Conservation (phyloP, 2,888 invertebrate species). For the Drosophila setosimentum region DNA sequence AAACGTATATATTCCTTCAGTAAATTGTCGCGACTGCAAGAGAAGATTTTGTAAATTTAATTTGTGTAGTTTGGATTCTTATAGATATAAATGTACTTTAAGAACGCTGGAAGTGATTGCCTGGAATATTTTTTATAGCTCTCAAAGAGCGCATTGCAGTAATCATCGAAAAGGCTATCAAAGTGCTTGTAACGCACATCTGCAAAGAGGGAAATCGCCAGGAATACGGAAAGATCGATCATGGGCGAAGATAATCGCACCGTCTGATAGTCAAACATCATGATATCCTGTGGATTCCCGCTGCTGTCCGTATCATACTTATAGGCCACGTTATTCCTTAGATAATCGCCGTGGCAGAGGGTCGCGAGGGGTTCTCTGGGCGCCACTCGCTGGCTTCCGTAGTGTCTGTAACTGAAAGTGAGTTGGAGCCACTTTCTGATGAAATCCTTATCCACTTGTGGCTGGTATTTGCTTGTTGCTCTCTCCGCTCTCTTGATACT, state of each 20-base stretch:
- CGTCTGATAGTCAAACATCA: conserved; percentile 85
- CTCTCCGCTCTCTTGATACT: conserved; percentile 52
- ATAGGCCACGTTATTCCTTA: conserved; percentile 84
- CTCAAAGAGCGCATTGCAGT: conserved; percentile 69
- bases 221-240: conserved; percentile 81
- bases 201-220: conserved; percentile 76
- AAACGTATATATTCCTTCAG: conserved; percentile 81
- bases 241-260: conserved; percentile 83
- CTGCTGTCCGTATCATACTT: conserved; percentile 67
- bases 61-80: background rate
- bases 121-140: conserved; percentile 45
- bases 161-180: conserved; percentile 77
- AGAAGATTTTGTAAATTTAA: conserved; percentile 2
- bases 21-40: conserved; percentile 69
- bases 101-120: conserved; percentile 67
- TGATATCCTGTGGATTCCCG: conserved; percentile 69
- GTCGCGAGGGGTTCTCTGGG: conserved; percentile 82
- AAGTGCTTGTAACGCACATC: conserved; percentile 79
- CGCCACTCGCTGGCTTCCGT: conserved; percentile 71
- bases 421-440: conserved; percentile 58
- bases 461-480: conserved; percentile 57
- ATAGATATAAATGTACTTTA: conserved; percentile 64
- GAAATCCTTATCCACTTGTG: conserved; percentile 74
- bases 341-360: conserved; percentile 84
- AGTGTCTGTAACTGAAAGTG: conserved; percentile 45